Base-by-base conservation (phyloP, 2,113 vertebrate species). In the Eretmochelys imbricata region DNA sequence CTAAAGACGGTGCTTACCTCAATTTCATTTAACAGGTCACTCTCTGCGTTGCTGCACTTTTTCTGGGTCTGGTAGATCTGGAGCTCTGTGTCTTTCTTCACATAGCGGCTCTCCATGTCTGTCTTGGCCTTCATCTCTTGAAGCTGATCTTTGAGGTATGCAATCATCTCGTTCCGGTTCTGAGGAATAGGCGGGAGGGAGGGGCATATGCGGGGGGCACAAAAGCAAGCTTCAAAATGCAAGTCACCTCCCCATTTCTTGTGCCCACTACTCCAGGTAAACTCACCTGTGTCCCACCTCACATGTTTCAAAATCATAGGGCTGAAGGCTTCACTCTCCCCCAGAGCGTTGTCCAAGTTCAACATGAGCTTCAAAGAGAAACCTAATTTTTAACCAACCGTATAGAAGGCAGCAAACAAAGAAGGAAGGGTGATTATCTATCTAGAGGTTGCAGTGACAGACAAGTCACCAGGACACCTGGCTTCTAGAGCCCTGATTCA, bases 11-110 rank as follows among this genome's bases (percentile, higher is more conserved):
- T 7, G 80, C 88, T 84, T 87, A 98, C 99, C 97, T 98, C 96
- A 22, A 98, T 96, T 89, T 98, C 97, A 24, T 97, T 94, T 27
- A 98, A 94, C 92, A 99, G 94, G 42, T 86, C 82, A 3, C 97
- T 96, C 90, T 99, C 99, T 2, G 96, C 85, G 29, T 82, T 96
- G 69, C 49, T 94, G 91, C 98, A 98, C 57, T 98, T 98, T 91
- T 98, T 99, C 94, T 98, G 98, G 14, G 95, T 98, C 93, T 99
- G 98, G 11, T 96, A 93, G 65, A 98, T 80, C 94, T 98, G 98
- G 65, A 99, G 97, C 24, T 98, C 98, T 0, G 97, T 94, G 46
- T 95, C 98, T 92, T 83, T 98, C 93, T 98, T 98, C 93, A 97
- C 89, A 24, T 98, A 99, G 72, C 91, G 85, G 81, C 94, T 98